phyloP scores from a whole-genome alignment of 2,113 vertebrate species.

The Peromyscus polionotus region DNA sequence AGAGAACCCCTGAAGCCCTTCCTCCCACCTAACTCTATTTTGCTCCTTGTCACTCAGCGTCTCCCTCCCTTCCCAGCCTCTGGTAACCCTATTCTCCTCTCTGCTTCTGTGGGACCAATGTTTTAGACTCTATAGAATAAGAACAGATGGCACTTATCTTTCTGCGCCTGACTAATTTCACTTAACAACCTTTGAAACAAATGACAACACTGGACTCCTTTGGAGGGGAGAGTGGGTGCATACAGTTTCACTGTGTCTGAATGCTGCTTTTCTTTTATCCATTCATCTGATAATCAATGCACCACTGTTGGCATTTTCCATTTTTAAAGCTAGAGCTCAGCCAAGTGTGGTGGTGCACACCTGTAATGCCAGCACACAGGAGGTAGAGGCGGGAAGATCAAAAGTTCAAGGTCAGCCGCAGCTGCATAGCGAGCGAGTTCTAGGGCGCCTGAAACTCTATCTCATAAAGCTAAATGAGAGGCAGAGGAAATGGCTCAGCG shows the following conservation, averaged over 20 bases:
- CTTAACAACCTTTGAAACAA: background rate
- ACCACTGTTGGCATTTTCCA: background rate
- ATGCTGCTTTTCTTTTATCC: background rate
- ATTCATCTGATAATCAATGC: background rate
- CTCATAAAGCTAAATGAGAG: background rate
- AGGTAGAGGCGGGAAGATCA: background rate
- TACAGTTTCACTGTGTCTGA: background rate
- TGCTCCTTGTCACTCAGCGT: background rate
- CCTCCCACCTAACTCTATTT: background rate
- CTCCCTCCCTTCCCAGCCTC: background rate
- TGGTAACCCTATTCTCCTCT: background rate
- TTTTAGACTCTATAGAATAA: background rate
- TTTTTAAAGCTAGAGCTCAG: background rate
- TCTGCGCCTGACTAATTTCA: background rate
- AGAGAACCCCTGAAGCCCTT: background rate
- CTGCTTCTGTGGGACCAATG: background rate
- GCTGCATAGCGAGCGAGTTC: background rate
- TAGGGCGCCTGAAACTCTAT: background rate
- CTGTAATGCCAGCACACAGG: background rate
- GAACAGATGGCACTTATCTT: background rate
- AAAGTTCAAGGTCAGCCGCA: background rate
- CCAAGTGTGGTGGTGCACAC: too few species aligned
- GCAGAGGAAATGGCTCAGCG: background rate
- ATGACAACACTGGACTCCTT: background rate
- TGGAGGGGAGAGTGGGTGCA: accelerated